These are phyloP conservation scores for Aurelia aurita DNA, from an alignment of 30 jellyfish, hydroid and myxozoan species.

Conservation along the genomic window DNA sequence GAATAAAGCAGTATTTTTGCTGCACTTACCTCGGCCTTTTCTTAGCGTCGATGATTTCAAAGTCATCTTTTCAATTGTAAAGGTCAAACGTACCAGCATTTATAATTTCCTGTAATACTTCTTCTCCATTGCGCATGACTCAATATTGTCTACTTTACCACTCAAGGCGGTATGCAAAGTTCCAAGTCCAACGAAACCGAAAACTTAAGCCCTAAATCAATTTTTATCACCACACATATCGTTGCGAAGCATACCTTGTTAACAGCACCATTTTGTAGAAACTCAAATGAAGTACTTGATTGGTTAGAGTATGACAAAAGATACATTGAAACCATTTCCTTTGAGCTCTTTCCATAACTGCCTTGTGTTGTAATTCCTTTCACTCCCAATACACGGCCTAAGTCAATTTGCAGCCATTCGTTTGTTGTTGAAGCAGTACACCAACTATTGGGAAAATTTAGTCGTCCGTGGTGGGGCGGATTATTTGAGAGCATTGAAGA, in stretches of 20 bases:
- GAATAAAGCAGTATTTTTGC: no score
- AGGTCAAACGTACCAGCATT: no score
- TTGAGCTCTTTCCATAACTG: constrained; percentile 28
- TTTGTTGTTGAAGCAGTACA: constrained; percentile 25
- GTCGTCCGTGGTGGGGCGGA: constrained; percentile 50
- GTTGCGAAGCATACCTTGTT: constrained; percentile 14
- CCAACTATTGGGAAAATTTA: constrained; percentile 48
- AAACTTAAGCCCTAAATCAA: no score
- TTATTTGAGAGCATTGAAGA: constrained; percentile 26
- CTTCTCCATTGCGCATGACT: no score
- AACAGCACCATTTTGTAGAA: background rate
- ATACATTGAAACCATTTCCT: constrained; percentile 29
- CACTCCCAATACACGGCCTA: constrained; percentile 29
- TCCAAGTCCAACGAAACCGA: no score
- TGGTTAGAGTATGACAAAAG: constrained; percentile 11
- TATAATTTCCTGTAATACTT: no score
- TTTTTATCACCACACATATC: no score
- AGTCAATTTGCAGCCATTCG: constrained; percentile 51
- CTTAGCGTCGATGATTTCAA: no score
- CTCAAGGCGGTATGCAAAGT: no score
- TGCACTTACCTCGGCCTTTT: no score
- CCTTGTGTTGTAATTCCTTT: constrained; percentile 55
- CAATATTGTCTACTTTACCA: no score
- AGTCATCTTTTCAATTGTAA: no score
- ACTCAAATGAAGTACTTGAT: constrained; percentile 12